A percentile compares a stretch with the other conserved stretches of the same genome.
These are phyloP conservation scores for Anaspis maculata DNA, from an alignment of 2,888 invertebrate genomes.

Conservation along the genomic window DNA sequence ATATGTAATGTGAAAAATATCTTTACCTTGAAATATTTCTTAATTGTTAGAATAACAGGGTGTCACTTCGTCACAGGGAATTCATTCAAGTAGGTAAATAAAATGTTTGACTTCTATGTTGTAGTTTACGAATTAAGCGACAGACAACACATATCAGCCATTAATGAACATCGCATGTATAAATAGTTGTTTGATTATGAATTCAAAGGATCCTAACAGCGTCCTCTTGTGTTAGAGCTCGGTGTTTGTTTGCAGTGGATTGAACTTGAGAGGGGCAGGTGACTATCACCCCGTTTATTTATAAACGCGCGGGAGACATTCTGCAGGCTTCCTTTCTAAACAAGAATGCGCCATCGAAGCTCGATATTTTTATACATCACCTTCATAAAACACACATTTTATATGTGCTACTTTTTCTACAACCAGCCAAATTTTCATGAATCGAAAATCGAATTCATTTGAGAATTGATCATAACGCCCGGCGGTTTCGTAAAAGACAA, in stretches of 20 bases:
- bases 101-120: too few species aligned
- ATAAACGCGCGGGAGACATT: constrained; percentile 38
- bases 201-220: constrained; percentile 21
- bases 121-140: too few species aligned
- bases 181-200: constrained; percentile 26
- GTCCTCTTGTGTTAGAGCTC: constrained; percentile 28
- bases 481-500: too few species aligned
- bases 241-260: constrained; percentile 32
- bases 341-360: constrained; percentile 33
- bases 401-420: constrained; percentile 28
- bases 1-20: too few species aligned
- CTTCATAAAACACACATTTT: constrained; percentile 33
- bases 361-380: constrained; percentile 37
- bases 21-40: too few species aligned
- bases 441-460: constrained; percentile 9
- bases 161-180: constrained; percentile 29
- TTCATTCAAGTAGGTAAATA: too few species aligned
- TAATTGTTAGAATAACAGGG: too few species aligned
- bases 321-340: constrained; percentile 37
- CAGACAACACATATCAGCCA: too few species aligned
- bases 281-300: constrained; percentile 38
- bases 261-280: constrained; percentile 34
- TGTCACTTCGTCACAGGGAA: too few species aligned
- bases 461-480: too few species aligned
- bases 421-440: constrained; percentile 23